A percentile compares a stretch with the other conserved stretches of the same genome.
Conservation (phyloP, 2,113 vertebrate species). For the Stegostoma tigrinum region DNA sequence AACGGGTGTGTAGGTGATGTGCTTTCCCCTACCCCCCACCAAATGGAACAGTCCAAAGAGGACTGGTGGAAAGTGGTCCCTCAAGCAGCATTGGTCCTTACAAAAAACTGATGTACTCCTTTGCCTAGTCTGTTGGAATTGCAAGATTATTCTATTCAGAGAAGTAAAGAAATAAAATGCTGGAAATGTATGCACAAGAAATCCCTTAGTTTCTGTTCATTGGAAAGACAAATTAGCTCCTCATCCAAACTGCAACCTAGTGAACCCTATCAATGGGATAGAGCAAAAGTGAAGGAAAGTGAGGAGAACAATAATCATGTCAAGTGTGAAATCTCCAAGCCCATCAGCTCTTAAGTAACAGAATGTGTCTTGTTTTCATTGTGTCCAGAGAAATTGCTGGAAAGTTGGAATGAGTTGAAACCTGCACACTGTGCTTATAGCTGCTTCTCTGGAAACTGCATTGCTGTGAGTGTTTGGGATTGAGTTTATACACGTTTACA, state of each 20-base stretch:
- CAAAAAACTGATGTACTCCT: neutral
- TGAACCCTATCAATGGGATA: neutral
- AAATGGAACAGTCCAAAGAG: neutral
- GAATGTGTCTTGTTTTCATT: neutral
- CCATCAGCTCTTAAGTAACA: neutral
- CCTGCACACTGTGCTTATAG: neutral
- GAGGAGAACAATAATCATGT: neutral
- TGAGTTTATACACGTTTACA: neutral
- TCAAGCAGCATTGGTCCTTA: neutral
- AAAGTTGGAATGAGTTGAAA: neutral
- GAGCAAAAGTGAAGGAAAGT: too few relatives aligned
- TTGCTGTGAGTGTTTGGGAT: neutral
- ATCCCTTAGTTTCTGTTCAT: neutral
- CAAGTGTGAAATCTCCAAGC: neutral
- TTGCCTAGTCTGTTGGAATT: too few relatives aligned
- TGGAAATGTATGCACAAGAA: neutral
- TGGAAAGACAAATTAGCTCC: neutral
- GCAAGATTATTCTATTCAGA: neutral
- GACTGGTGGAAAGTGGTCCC: neutral
- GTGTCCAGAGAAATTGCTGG: neutral
- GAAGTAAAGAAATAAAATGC: neutral
- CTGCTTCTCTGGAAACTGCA: neutral
- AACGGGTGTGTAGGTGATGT: constrained; percentile 36
- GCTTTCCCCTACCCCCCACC: neutral
- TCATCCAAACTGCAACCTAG: neutral